These are phyloP conservation scores for Chelonoidis abingdonii DNA, from an alignment of 2,113 vertebrate genomes.

Conservation along the genomic window DNA sequence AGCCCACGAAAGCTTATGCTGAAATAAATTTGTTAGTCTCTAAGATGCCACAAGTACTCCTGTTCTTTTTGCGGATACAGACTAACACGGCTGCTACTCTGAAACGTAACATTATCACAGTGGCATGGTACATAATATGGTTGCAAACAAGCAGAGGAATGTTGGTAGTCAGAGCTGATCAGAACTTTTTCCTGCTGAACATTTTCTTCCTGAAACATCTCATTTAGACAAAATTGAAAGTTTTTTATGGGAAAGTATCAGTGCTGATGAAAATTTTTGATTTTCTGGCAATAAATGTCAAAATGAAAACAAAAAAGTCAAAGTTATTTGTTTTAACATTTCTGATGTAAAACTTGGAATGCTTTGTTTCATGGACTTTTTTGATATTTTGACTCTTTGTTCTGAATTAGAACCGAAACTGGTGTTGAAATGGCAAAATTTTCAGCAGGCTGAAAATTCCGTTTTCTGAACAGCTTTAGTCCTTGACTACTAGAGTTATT, in stretches of 20 bases:
- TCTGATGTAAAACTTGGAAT: background rate
- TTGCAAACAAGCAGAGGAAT: background rate
- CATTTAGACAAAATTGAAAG: background rate
- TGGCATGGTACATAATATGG: background rate
- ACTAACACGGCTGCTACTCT: too few relatives aligned
- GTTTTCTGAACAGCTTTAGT: background rate
- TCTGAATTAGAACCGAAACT: background rate
- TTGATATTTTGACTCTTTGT: accelerated
- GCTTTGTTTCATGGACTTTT: background rate
- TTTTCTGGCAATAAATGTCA: background rate
- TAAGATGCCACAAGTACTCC: too few relatives aligned
- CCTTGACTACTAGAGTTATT: background rate
- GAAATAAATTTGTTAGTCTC: too few relatives aligned
- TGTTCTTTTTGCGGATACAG: too few relatives aligned
- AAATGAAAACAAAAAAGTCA: accelerated
- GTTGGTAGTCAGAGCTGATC: background rate
- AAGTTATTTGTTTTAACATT: background rate
- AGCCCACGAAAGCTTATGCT: too few relatives aligned
- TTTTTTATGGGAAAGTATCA: background rate
- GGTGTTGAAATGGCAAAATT: background rate
- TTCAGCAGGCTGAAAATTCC: background rate
- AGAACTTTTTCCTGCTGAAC: background rate
- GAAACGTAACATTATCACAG: too few relatives aligned
- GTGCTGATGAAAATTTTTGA: background rate
- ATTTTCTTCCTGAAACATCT: background rate